phyloP scores from a whole-genome alignment of 2,113 vertebrate genomes.

The Psephotus haematonotus region DNA sequence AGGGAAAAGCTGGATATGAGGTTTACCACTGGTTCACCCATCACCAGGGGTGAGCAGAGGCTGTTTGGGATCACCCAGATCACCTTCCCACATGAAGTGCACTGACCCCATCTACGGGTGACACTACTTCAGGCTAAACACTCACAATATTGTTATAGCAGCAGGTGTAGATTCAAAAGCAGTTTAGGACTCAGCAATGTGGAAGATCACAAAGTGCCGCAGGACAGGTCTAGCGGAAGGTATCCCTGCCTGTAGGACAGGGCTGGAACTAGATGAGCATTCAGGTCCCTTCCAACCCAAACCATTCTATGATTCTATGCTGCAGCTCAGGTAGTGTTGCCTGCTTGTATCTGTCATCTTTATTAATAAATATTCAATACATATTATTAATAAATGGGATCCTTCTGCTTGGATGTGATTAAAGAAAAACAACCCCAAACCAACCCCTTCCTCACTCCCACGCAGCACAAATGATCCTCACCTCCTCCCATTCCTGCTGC shows the following conservation, averaged over 20 bases:
- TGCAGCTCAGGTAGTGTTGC: background rate
- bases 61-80: background rate
- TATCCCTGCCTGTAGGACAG: background rate
- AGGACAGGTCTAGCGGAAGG: background rate
- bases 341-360: background rate
- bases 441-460: background rate
- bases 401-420: background rate
- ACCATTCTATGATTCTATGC: background rate
- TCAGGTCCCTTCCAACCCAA: background rate
- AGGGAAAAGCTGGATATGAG: background rate
- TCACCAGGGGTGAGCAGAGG: background rate
- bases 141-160: background rate
- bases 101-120: background rate
- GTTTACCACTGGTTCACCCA: background rate
- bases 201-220: background rate
- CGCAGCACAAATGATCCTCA: background rate
- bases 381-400: background rate
- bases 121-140: background rate
- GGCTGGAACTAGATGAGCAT: background rate
- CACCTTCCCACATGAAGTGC: background rate
- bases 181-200: background rate
- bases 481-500: background rate
- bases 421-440: background rate
- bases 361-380: background rate
- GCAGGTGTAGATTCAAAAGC: background rate